Evolutionary conservation across 2,888 invertebrate genomes (phyloP), one percentile per base, ranked within the genome.

Genomic region (Plusia festucae): DNA sequence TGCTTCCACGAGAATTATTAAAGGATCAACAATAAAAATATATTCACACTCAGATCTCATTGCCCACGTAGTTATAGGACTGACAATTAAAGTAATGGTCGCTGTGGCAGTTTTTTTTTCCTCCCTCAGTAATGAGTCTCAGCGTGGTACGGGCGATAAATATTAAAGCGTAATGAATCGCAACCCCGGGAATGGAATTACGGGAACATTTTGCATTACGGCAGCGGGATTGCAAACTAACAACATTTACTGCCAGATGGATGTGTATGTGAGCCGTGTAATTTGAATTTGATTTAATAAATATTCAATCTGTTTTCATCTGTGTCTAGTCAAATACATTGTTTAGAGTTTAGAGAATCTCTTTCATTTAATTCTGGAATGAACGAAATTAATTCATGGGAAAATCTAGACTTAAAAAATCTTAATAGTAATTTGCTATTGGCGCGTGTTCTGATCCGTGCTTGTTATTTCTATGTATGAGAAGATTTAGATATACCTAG

Each of bases 141-240:
- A 15, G 46, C 61, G 53, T 61, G 66, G 65, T 61, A 66, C 53
- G 59, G 59, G 64, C 68, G 66, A 79, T 78, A 81, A 82, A 83
- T 86, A 85, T 83, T 71, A 78, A 81, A 82, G 66, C 61, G 75
- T 79, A 82, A 84, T 82, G 78, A 84, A 83, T 82, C 76, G 74
- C 62, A 65, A 60, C 18, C 32, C 61, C 65, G 61, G 73, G 65
- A 55, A 61, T 59, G 60, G 65, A 65, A 79, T 79, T 73, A 79
- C 65, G 58, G 60, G 65, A 58, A 72, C 67, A 70, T 75, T 81
- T 81, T 71, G 67, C 74, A 78, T 79, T 79, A 82, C 74, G 66
- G 60, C 67, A 66, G 62, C 76, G 74, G 72, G 81, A 85, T 88
- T 85, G 84, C 74, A 65, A 76, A 73, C 72, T 87, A 87, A 88